Evolutionary conservation across 2,888 invertebrate species (phyloP).

Genomic region (Zootermopsis nevadensis): DNA sequence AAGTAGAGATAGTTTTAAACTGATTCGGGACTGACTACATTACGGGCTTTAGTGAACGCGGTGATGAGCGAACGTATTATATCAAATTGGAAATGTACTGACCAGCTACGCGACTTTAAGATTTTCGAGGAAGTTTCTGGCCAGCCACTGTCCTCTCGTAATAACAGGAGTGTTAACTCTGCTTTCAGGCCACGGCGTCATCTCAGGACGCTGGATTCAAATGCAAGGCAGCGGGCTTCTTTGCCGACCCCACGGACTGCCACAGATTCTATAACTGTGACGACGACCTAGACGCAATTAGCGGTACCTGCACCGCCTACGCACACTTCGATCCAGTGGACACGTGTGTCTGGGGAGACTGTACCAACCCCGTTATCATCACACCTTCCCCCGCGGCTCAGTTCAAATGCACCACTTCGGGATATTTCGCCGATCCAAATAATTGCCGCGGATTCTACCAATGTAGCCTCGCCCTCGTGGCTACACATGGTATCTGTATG

Average conservation of each 20-base stretch:
- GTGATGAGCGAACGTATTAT: too few relatives aligned
- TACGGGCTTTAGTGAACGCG: too few relatives aligned
- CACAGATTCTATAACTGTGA: conserved; percentile 3
- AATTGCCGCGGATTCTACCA: conserved; percentile 15
- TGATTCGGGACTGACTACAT: too few relatives aligned
- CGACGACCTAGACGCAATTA: not conserved
- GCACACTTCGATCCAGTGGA: conserved; percentile 23
- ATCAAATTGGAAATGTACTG: too few relatives aligned
- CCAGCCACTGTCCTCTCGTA: too few relatives aligned
- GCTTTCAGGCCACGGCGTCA: not conserved
- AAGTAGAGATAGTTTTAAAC: too few relatives aligned
- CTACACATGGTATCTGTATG: not conserved
- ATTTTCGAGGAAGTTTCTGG: too few relatives aligned
- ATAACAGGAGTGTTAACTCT: too few relatives aligned
- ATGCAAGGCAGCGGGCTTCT: not conserved
- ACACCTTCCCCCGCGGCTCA: not conserved
- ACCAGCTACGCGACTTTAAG: too few relatives aligned
- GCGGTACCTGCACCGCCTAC: not conserved
- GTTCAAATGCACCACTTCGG: not conserved
- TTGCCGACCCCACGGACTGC: not conserved
- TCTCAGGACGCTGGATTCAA: not conserved
- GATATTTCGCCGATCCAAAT: not conserved
- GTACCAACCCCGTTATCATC: not conserved
- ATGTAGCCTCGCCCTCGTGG: not conserved
- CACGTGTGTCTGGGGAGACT: not conserved